Base-by-base conservation (phyloP, 2,797 vertebrate genomes). In the Sarcoramphus papa region DNA sequence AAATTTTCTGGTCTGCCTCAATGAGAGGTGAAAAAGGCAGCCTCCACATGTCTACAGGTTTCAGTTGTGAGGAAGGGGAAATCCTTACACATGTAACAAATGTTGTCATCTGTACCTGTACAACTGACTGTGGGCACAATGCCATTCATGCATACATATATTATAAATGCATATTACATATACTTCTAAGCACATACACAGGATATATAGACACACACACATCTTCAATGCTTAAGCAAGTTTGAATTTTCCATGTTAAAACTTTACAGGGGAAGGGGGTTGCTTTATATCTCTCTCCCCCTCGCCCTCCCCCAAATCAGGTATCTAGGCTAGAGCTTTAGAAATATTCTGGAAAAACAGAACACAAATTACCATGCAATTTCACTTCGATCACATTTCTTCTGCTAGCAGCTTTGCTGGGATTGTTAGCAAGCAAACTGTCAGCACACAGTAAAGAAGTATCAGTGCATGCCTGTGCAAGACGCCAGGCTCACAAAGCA, bases 351-450 rank as follows among this genome's bases (percentile, higher is more conserved):
- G 37, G 40, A 50, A 93, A 88, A 78, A 12, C 63, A 76, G 51
- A 72, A 69, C 25, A n/a, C 54, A 78, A 93, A 84, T n/a, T 65
- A 84, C n/a, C 37, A 82, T 1, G 56, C 60, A 43, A 76, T 37
- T 93, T 65, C 43, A 56, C 73, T 96, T 82, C 30, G 79, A 92
- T 95, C 92, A 56, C n/a, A 14, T 45, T 90, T 84, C 76, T 85
- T 56, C 69, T 53, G 60, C 79, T 40, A 79, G 76, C 37, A 79
- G 83, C 67, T 92, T 76, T 86, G 93, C 67, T 56, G 83, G 62
- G 63, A 70, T 27, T 69, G 28, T 25, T 56, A 90, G 93, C 81
- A 86, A 90, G 90, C 54, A 27, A 69, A 63, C 43, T 81, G n/a
- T 65, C 57, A 73, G 87, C 69, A 47, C 70, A 23, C 50, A n/a